These are phyloP conservation scores for Acanthornis magna DNA, from an alignment of 2,797 vertebrate genomes.

Conservation along the genomic window DNA sequence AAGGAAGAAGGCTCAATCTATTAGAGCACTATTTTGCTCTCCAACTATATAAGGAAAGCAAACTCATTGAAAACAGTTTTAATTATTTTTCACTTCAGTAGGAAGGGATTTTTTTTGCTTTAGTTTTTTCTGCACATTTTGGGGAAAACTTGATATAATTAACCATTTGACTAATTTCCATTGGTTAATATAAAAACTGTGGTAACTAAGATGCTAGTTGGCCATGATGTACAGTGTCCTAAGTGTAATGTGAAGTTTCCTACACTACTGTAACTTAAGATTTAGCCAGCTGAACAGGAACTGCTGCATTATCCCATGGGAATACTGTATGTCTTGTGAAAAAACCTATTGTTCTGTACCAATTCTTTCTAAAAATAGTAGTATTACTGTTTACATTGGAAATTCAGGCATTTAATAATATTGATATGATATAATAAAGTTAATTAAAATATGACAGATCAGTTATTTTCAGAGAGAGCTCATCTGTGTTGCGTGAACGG, in stretches of 20 bases:
- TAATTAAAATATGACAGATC: background rate
- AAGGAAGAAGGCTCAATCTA: background rate
- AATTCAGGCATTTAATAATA: background rate
- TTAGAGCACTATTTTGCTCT: background rate
- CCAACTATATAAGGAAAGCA: background rate
- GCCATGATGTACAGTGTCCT: background rate
- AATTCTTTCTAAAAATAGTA: background rate
- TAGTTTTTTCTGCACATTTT: background rate
- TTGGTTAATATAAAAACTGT: background rate
- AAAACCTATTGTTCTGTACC: background rate
- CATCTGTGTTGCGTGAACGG: background rate
- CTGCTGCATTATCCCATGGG: background rate
- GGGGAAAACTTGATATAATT: background rate
- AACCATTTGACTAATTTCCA: background rate
- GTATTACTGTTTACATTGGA: background rate
- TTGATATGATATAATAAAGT: background rate
- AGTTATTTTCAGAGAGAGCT: background rate
- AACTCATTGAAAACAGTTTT: background rate
- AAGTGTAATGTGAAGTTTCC: background rate
- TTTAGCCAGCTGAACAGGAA: background rate
- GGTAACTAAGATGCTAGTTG: background rate
- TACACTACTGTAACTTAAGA: background rate
- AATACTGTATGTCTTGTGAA: background rate
- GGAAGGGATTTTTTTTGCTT: background rate
- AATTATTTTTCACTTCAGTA: background rate